These are phyloP conservation scores for Cataglyphis cursor DNA, from an alignment of 2,888 invertebrate genomes.

Conservation along the genomic window DNA sequence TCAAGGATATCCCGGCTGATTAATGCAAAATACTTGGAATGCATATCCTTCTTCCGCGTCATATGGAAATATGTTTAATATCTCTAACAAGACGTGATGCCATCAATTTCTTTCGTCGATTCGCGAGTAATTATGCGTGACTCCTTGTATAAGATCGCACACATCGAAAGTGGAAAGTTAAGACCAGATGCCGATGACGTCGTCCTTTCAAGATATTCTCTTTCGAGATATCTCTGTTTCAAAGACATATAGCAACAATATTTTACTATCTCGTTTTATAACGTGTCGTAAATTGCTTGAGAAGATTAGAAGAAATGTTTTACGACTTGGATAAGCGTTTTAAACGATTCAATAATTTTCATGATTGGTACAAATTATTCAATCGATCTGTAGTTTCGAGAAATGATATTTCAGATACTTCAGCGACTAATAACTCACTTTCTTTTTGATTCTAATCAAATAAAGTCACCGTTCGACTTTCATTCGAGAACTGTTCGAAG, in stretches of 20 bases:
- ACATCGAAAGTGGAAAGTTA: background rate
- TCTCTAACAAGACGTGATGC: background rate
- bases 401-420: background rate
- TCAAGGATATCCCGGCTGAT: background rate
- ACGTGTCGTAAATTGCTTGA: background rate
- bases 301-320: background rate
- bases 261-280: background rate
- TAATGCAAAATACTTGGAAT: background rate
- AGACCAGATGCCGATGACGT: background rate
- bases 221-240: background rate
- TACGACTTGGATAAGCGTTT: background rate
- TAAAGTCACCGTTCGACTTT: background rate
- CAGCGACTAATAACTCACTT: background rate
- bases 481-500: background rate
- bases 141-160: conserved; percentile 1
- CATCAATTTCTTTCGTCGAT: conserved; percentile 1
- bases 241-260: background rate
- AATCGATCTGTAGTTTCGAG: background rate
- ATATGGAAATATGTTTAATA: background rate
- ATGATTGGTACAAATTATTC: background rate
- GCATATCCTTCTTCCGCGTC: conserved; percentile 3
- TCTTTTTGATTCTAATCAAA: background rate
- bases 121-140: background rate
- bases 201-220: background rate
- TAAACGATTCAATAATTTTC: background rate